These are phyloP conservation scores for Crypturellus undulatus DNA, from an alignment of 2,113 vertebrate species.

Conservation along the genomic window DNA sequence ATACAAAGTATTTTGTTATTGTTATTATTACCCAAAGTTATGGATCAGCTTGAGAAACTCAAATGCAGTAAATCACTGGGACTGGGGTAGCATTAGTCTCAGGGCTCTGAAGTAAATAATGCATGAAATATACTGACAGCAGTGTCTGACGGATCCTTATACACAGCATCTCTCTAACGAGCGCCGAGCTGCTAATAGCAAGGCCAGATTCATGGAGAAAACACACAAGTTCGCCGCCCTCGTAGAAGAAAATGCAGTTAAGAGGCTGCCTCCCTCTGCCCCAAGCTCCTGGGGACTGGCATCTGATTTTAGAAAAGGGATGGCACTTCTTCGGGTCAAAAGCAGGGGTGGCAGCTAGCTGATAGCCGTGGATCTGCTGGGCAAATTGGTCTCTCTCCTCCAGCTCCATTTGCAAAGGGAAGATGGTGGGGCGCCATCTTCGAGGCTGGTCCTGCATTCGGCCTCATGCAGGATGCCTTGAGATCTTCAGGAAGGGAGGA, in stretches of 20 bases:
- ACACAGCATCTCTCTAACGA: conserved; percentile 62
- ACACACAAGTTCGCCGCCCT: not conserved
- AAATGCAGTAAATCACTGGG: conserved; percentile 70
- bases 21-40: conserved; percentile 72
- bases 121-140: conserved; percentile 69
- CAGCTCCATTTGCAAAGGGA: not conserved
- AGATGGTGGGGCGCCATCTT: not conserved
- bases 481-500: not conserved
- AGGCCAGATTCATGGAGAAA: not conserved
- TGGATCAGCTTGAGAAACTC: conserved; percentile 72
- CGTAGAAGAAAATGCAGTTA: not conserved
- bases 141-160: conserved; percentile 49
- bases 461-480: not conserved
- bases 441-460: not conserved
- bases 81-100: conserved; percentile 65
- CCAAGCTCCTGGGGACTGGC: not conserved
- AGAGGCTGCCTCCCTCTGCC: not conserved
- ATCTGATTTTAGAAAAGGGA: not conserved
- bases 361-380: not conserved
- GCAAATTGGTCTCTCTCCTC: not conserved
- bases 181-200: conserved; percentile 34
- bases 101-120: conserved; percentile 65
- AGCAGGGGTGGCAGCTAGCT: not conserved
- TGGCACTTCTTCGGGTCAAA: not conserved
- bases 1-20: conserved; percentile 64